Evolutionary conservation across 2,113 vertebrate genomes (phyloP).

Genomic region (Cricetomys ansorgei): DNA sequence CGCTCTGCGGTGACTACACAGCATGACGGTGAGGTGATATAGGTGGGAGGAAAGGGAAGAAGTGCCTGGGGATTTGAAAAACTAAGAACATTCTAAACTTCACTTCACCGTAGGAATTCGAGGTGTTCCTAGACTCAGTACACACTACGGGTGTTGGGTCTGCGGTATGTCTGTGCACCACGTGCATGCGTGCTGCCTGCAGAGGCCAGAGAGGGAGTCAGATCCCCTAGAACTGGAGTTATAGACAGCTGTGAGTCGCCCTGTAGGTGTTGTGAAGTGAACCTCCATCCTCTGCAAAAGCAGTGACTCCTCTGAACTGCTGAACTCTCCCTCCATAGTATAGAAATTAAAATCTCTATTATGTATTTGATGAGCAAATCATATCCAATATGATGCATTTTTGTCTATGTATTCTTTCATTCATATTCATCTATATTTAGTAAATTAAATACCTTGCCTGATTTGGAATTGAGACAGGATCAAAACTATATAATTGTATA

Average conservation of each 20-base stretch:
- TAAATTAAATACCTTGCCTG: not conserved
- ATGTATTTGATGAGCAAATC: not conserved
- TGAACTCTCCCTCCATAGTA: not conserved
- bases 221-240: not conserved
- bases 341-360: not conserved
- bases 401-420: not conserved
- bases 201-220: not conserved
- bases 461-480: not conserved
- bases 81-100: not conserved
- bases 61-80: not conserved
- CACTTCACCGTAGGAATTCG: not conserved
- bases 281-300: not conserved
- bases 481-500: too few relatives aligned
- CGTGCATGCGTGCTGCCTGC: not conserved
- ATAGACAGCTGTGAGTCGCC: not conserved
- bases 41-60: too few relatives aligned
- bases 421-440: not conserved
- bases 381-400: not conserved
- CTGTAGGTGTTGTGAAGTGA: not conserved
- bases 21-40: fast-evolving
- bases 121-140: not conserved
- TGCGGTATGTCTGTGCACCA: not conserved
- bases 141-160: not conserved
- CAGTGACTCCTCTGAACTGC: not conserved
- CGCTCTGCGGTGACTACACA: not conserved